Conservation (phyloP, 2,888 invertebrate species). For the Orthosia incerta region DNA sequence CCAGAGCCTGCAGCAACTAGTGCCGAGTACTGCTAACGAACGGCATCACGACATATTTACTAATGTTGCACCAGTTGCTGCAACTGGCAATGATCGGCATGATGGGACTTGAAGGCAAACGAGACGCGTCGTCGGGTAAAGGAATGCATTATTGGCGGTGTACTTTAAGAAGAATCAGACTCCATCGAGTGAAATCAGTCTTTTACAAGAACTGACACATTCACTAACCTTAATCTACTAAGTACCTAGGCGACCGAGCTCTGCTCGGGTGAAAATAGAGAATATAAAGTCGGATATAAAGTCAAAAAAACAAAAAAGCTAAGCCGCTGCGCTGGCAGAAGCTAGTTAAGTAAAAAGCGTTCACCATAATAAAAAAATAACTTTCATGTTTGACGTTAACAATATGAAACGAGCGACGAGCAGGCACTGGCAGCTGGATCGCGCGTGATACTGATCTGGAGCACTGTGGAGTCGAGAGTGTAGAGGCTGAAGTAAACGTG, state of each 20-base stretch:
- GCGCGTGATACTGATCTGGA: conserved; percentile 24
- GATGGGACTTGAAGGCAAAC: not conserved
- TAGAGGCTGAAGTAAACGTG: not conserved
- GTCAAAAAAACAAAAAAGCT: too few relatives aligned
- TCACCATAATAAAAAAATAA: not conserved
- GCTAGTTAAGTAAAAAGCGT: not conserved
- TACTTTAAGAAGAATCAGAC: not conserved
- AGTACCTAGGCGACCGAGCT: too few relatives aligned
- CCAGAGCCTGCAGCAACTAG: not conserved
- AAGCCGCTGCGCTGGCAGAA: too few relatives aligned
- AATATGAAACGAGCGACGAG: too few relatives aligned
- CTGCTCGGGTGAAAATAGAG: too few relatives aligned
- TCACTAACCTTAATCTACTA: not conserved
- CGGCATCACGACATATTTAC: too few relatives aligned
- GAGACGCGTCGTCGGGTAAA: not conserved
- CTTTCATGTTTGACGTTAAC: not conserved
- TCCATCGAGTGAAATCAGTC: too few relatives aligned
- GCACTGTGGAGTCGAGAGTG: not conserved
- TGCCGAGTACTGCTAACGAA: not conserved
- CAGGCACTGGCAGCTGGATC: conserved; percentile 2
- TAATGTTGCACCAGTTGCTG: not conserved
- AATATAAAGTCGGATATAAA: too few relatives aligned
- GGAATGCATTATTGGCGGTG: not conserved
- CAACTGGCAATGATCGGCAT: not conserved
- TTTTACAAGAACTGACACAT: not conserved